Percentiles rank a stretch among this genome's conserved stretches.
Conservation (phyloP, 2,888 invertebrate genomes). For the Sthenelais limicola region DNA sequence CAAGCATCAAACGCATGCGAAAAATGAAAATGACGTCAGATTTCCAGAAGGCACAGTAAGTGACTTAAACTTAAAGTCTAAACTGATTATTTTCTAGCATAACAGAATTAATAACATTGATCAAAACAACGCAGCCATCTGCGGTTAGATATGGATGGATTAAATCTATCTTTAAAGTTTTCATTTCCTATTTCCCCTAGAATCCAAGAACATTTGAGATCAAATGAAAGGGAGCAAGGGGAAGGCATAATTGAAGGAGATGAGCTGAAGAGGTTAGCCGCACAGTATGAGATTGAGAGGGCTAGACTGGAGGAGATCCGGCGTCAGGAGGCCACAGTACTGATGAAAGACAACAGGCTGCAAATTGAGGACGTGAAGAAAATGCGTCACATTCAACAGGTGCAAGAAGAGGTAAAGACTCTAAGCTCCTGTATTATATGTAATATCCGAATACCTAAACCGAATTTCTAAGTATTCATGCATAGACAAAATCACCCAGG, state of each 20-base stretch:
- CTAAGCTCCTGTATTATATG: too few species aligned
- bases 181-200: too few species aligned
- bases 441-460: too few species aligned
- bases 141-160: too few species aligned
- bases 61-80: conserved; percentile 25
- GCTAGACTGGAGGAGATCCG: conserved; percentile 64
- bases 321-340: conserved; percentile 61
- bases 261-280: conserved; percentile 65
- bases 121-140: too few species aligned
- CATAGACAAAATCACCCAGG: too few species aligned
- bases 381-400: conserved; percentile 62
- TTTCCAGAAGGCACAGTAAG: conserved; percentile 69
- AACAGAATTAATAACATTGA: too few species aligned
- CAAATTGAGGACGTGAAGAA: conserved; percentile 66
- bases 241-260: conserved; percentile 66
- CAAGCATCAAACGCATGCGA: conserved; percentile 57
- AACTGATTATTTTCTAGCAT: too few species aligned
- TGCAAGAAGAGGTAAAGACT: conserved; percentile 65
- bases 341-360: conserved; percentile 63
- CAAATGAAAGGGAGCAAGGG: conserved; percentile 51
- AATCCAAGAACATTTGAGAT: conserved; percentile 48
- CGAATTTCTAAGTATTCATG: too few species aligned
- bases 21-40: conserved; percentile 57
- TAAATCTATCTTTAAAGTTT: too few species aligned
- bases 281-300: conserved; percentile 66